A percentile compares a stretch with the other conserved stretches of the same genome.
Evolutionary conservation across 2,888 invertebrate genomes (phyloP).

Genomic region (Drosophila demipolita): DNA sequence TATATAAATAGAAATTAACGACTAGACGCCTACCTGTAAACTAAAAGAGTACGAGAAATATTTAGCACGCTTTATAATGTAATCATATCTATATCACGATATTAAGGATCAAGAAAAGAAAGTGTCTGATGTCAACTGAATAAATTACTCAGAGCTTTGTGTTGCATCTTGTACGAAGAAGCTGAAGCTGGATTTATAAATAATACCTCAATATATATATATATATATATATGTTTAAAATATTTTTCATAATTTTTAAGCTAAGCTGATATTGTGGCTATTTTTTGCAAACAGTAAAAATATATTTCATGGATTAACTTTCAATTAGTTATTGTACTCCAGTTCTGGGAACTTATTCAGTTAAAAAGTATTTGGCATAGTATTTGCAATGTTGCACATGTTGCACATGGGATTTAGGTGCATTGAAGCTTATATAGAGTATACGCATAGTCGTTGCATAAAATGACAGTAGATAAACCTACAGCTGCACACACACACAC

Average conservation of each 20-base stretch:
- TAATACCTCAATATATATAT: background rate
- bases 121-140: background rate
- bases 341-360: background rate
- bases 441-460: slow-evolving; percentile 10
- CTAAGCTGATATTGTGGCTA: background rate
- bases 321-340: background rate
- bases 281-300: background rate
- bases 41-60: background rate
- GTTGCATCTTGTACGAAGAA: background rate
- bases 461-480: slow-evolving; percentile 30
- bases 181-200: background rate
- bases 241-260: background rate
- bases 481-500: background rate
- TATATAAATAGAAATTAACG: slow-evolving; percentile 1
- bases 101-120: background rate
- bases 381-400: background rate
- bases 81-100: background rate
- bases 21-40: slow-evolving; percentile 32
- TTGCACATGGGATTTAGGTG: slow-evolving; percentile 4
- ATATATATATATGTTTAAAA: background rate
- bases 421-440: slow-evolving; percentile 8
- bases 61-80: background rate
- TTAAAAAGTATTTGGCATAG: background rate
- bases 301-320: background rate
- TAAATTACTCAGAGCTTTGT: background rate